These are phyloP conservation scores for Emys orbicularis DNA, from an alignment of 2,797 vertebrate genomes.

Conservation along the genomic window DNA sequence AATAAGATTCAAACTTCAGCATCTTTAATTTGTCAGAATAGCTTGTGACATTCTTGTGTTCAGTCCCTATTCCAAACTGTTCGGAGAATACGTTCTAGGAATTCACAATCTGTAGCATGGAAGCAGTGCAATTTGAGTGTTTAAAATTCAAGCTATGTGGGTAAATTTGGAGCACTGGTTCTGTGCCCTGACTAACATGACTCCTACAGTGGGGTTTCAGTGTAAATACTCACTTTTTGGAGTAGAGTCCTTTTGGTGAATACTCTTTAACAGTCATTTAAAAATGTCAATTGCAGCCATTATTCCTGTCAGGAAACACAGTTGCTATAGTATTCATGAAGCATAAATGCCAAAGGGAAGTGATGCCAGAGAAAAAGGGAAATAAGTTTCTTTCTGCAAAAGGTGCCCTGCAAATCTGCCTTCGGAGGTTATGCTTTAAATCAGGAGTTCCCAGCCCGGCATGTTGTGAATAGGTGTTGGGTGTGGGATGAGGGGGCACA, in stretches of 20 bases:
- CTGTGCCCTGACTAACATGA: background rate
- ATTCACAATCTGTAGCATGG: background rate
- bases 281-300: constrained; percentile 39
- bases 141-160: background rate
- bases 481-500: too few relatives aligned
- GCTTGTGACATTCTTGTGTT: background rate
- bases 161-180: background rate
- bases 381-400: background rate
- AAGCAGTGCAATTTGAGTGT: background rate
- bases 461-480: background rate
- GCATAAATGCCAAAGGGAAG: constrained; percentile 41
- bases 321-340: constrained; percentile 39
- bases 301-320: constrained; percentile 15
- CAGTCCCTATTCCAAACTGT: background rate
- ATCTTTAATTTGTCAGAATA: background rate
- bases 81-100: background rate
- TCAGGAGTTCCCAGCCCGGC: background rate
- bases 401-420: background rate
- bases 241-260: constrained; percentile 16
- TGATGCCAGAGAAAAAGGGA: background rate
- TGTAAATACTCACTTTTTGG: constrained; percentile 42
- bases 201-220: background rate
- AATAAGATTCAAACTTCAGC: background rate
- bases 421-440: background rate
- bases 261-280: constrained; percentile 27